Evolutionary conservation across 2,797 vertebrate species (phyloP), one percentile per base, ranked within the genome.

Genomic region (Falco peregrinus): DNA sequence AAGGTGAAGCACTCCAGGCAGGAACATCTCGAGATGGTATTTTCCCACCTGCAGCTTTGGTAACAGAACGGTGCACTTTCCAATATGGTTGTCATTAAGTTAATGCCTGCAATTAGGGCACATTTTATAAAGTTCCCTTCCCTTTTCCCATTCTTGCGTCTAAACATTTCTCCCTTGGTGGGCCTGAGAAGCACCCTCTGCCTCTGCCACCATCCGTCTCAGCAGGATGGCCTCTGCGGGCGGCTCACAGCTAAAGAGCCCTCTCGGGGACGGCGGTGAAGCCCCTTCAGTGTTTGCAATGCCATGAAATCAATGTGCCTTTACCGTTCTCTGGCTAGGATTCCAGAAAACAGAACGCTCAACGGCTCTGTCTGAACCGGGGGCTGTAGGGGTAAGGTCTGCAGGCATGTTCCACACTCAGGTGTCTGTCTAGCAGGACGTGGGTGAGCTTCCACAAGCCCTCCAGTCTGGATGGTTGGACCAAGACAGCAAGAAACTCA

Each of bases 141-240:
- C 31, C n/a, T 83, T 69, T 90, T 47, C 39, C 43, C 21, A 10
- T 33, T 50, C 47, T 48, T 45, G 5, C 6, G 2, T 33, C 53
- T 59, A 69, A 67, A 35, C 10, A 0, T 51, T 70, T 67, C 51
- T 71, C 48, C 43, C 43, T 12, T 8, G 15, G 18, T 48, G 65
- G n/a, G 29, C 21, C 77, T 41, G 48, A 74, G 35, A 50, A 73
- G 5, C 0, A 0, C 31, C 63, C 12, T 63, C 21, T 26, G 3
- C 14, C 65, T 37, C 48, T 54, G 31, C 26, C 35, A 16, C 43
- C 22, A 18, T 22, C 22, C 33, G 2, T 39, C 57, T 59, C 43
- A n/a, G 35, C 25, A 16, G 20, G 33, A 64, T 64, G 33, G 33
- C 11, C 10, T 25, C 84, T 67, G 24, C 13, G 25, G 37, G 22